Base-by-base conservation (phyloP, 1,140 invertebrate genomes). In the Calliphora vicina region DNA sequence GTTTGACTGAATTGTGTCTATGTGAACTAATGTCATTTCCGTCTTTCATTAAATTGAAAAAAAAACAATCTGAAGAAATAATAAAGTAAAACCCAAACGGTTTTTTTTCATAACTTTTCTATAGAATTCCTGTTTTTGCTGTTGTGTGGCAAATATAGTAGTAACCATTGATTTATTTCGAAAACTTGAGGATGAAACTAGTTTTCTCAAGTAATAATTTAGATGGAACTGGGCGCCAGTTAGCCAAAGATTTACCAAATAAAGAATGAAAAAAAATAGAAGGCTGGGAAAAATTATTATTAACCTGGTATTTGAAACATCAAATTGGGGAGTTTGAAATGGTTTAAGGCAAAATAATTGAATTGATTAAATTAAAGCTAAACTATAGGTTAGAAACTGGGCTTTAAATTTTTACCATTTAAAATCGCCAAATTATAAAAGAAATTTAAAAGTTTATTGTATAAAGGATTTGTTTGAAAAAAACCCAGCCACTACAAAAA, bases 21-120 rank as follows among this genome's bases (percentile, higher is more conserved):
- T 67, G 61, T 67, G 61, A 67, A 67, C 61, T 67, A 67, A 67
- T 25, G 61, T 67, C 61, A 67, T 67, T 67, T 67, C 61, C 61
- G 61, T 67, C 61, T 67, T 67, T 67, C 20, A 67, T 67, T 67
- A 67, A 67, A 67, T 67, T 67, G 20, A 67, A 67, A 57, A 57
- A 17, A 57, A 15, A 57, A 57, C n/a, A n/a, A n/a, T n/a, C n/a
- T 57, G n/a, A 57, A 57, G 15, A 57, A 57, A 57, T 13, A 13
- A 57, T n/a, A n/a, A 57, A 57, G n/a, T 23, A 23, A 67, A 67
- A 67, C 17, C 23, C 9, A 67, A 67, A 67, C 61, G n/a, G 61
- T 23, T 20, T 67, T 67, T 23, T 12, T 23, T 23, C 10, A 9
- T 67, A 67, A 25, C 17, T 67, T 67, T 67, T 67, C 9, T 6